Evolutionary conservation across 1,140 invertebrate genomes (phyloP), one percentile per base, ranked within the genome.

Genomic region (Sweltsa coloradensis): DNA sequence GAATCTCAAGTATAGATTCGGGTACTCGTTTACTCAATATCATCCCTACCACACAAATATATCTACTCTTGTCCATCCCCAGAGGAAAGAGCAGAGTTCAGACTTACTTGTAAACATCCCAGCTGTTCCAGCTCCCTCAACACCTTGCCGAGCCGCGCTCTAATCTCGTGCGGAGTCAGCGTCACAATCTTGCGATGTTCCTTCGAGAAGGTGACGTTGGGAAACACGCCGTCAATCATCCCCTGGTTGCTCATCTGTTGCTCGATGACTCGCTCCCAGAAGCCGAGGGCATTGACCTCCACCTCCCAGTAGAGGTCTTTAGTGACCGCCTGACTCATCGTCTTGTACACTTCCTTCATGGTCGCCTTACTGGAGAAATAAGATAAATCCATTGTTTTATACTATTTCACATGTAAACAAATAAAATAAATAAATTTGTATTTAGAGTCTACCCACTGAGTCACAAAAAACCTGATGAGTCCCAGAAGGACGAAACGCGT

Each of bases 271-370:
- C 74, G 61, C 29, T 69, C 69, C 84, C 84, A 88, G 51, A 81
- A 86, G 37, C 74, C 63, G 0, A 88, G 55, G 0, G 79, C 78
- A 41, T 73, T 75, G 0, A 79, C 55, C 60, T 85, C 83, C 0
- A 85, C 83, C 61, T 87, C 83, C 82, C 83, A 84, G 55, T 87
- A 78, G 34, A 86, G 71, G 62, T 87, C 85, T 3, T 70, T 69
- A 0, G 78, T 65, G 5, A 79, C 75, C 7, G 79, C 73, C 16
- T 70, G 63, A 3, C 72, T 69, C 71, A 86, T 80, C 3, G 70
- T 56, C 0, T 59, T 52, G 24, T 54, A 58, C 53, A 71, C 64
- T n/a, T 46, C 24, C 22, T 64, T 54, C 53, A 36, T 54, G 53
- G 40, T 52, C 25, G 52, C 60, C 23, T 22, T 40, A 23, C 55